A percentile compares a stretch with the other conserved stretches of the same genome.
Evolutionary conservation across 2,888 invertebrate species (phyloP).

Genomic region (Drepanosiphum platanoidis): DNA sequence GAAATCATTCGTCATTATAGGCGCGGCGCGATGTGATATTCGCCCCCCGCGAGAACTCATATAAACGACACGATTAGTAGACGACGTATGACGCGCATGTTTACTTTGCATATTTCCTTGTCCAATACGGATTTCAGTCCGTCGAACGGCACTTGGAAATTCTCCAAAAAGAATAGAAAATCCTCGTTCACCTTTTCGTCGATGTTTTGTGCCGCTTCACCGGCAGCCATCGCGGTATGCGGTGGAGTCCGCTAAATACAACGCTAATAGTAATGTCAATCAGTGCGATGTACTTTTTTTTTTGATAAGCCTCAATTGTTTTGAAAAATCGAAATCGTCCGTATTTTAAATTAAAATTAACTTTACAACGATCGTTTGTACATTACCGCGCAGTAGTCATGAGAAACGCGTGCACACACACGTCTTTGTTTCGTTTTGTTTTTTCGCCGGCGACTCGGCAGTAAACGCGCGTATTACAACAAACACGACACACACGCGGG

Average conservation of each 20-base stretch:
- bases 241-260: no score
- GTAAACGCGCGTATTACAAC: not conserved
- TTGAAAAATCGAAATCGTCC: not conserved
- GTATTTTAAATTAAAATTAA: not conserved
- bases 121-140: not conserved
- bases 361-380: not conserved
- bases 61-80: not conserved
- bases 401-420: not conserved
- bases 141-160: constrained; percentile 9
- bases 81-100: no score
- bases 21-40: no score
- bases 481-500: not conserved
- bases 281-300: not conserved
- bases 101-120: constrained; percentile 44
- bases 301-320: not conserved
- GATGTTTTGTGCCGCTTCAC: not conserved
- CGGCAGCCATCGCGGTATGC: constrained; percentile 1
- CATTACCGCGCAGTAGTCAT: not conserved
- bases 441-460: no score
- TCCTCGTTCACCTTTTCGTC: constrained; percentile 25
- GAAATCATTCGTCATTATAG: not conserved
- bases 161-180: constrained; percentile 33
- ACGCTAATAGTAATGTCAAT: no score
- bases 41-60: no score
- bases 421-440: no score